phyloP scores from a whole-genome alignment of 1,140 invertebrate genomes.

The Apis florea region DNA sequence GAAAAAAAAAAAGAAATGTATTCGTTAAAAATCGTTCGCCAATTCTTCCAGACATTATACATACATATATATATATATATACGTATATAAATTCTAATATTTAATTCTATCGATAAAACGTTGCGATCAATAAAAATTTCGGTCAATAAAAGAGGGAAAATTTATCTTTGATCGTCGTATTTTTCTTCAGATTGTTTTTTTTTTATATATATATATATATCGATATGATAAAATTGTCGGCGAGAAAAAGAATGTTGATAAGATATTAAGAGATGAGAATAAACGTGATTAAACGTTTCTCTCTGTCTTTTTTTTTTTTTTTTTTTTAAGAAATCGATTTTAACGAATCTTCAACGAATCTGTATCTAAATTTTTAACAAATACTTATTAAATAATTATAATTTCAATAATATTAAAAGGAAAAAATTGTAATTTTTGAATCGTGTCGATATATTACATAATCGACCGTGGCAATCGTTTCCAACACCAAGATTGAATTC shows the following conservation, averaged over 20 bases:
- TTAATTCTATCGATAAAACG: too few species aligned
- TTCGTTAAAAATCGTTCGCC: not conserved
- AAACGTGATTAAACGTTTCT: slow-evolving; percentile 31
- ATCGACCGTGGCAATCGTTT: slow-evolving; percentile 5
- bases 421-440: too few species aligned
- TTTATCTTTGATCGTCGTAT: not conserved
- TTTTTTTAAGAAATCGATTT: too few species aligned
- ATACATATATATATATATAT: too few species aligned
- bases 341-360: too few species aligned
- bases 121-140: not conserved
- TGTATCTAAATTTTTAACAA: too few species aligned
- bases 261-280: slow-evolving; percentile 47
- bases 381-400: too few species aligned
- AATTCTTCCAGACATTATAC: not conserved
- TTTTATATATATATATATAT: too few species aligned
- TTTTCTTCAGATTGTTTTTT: not conserved
- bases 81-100: too few species aligned
- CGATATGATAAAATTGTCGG: slow-evolving; percentile 24
- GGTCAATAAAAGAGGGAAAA: not conserved
- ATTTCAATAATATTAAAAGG: too few species aligned
- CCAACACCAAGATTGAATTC: not conserved
- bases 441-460: too few species aligned
- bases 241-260: slow-evolving; percentile 32
- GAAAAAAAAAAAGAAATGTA: not conserved
- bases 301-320: too few species aligned